These are phyloP conservation scores for Lapara coniferarum DNA, from an alignment of 2,888 invertebrate genomes.

Conservation along the genomic window DNA sequence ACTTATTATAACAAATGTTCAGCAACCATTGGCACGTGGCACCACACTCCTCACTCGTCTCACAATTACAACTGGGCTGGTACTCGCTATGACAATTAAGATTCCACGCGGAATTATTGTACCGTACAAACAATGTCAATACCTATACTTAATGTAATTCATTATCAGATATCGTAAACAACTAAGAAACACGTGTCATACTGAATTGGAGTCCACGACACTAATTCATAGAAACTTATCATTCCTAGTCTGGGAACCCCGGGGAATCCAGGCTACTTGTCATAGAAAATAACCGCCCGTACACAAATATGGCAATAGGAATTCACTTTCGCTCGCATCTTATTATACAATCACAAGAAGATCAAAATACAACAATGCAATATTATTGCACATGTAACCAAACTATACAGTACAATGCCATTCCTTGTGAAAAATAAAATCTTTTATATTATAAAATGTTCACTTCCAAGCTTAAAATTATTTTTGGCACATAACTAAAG, in stretches of 20 bases:
- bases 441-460: conserved; percentile 51
- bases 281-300: conserved; percentile 36
- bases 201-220: too few species aligned
- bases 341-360: conserved; percentile 53
- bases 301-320: conserved; percentile 79
- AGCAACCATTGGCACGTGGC: conserved; percentile 45
- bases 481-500: conserved; percentile 69
- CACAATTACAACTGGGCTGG: too few species aligned
- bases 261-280: too few species aligned
- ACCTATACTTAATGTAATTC: too few species aligned
- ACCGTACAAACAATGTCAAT: too few species aligned
- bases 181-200: too few species aligned
- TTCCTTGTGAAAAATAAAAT: conserved; percentile 65
- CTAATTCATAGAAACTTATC: too few species aligned
- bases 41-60: conserved; percentile 37
- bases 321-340: conserved; percentile 72
- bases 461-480: conserved; percentile 62
- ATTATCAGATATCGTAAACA: too few species aligned
- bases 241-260: too few species aligned
- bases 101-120: too few species aligned
- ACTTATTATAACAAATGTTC: conserved; percentile 74
- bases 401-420: conserved; percentile 70
- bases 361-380: conserved; percentile 69
- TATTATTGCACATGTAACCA: conserved; percentile 68
- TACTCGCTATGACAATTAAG: too few species aligned